Percentiles rank a stretch among this genome's conserved stretches.
phyloP scores from a whole-genome alignment of 2,113 vertebrate genomes.

The Heliornis fulica region DNA sequence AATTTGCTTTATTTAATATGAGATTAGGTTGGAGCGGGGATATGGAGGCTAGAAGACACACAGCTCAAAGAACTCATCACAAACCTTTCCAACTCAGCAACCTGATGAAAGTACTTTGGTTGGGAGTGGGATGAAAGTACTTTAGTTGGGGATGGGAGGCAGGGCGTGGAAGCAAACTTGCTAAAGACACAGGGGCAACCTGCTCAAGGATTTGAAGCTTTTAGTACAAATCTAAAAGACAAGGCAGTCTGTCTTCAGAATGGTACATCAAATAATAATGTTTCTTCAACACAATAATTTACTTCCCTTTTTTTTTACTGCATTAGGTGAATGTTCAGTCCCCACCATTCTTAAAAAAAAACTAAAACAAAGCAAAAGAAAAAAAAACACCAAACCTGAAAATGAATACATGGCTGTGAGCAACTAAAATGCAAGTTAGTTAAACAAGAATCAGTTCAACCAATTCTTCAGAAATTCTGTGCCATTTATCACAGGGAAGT shows the following conservation, averaged over 20 bases:
- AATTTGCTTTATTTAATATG: constrained; percentile 17
- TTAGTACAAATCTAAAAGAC: not conserved
- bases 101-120: constrained; percentile 33
- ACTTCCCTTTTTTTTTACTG: not conserved
- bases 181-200: not conserved
- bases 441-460: not conserved
- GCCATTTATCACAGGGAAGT: not conserved
- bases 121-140: not conserved
- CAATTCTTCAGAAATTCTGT: not conserved
- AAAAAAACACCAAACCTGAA: not conserved
- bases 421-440: not conserved
- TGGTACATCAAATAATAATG: not conserved
- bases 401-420: fast-evolving
- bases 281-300: not conserved
- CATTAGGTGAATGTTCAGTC: not conserved
- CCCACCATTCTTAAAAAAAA: not conserved
- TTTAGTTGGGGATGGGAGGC: not conserved
- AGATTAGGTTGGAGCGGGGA: constrained; percentile 25
- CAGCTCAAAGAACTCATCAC: constrained; percentile 36
- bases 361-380: too few species aligned
- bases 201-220: not conserved
- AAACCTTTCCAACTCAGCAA: constrained; percentile 56
- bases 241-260: not conserved
- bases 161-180: not conserved
- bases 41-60: not conserved